Evolutionary conservation across 2,888 invertebrate genomes (phyloP).

Genomic region (Anagyrus pseudococci): DNA sequence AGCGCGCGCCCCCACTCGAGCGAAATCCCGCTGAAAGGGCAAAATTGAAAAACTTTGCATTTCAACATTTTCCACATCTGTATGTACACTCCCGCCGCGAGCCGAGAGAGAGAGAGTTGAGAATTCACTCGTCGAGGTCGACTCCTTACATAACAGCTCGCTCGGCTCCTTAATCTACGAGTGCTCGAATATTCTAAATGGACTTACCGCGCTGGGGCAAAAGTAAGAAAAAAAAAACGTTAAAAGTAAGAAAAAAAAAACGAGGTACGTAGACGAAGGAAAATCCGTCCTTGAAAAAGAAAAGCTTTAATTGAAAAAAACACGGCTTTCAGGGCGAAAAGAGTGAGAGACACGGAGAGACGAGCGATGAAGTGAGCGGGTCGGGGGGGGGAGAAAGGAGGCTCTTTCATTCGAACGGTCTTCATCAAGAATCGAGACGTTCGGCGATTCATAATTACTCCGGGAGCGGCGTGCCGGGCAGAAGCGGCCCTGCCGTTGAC

Average conservation of each 20-base stretch:
- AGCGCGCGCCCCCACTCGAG: neutral
- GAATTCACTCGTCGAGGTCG: conserved; percentile 16
- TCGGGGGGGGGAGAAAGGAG: neutral
- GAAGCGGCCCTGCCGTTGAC: conserved; percentile 32
- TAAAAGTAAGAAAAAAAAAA: too few species aligned
- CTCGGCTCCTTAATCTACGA: conserved; percentile 28
- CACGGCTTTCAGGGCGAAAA: conserved; percentile 10
- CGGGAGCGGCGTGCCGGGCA: too few species aligned
- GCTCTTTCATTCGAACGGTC: conserved; percentile 26
- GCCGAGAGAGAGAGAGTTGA: conserved; percentile 1
- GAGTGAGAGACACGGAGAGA: conserved; percentile 24
- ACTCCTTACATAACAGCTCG: conserved; percentile 21
- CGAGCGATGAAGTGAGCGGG: neutral
- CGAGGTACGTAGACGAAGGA: too few species aligned
- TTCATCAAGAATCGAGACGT: conserved; percentile 31
- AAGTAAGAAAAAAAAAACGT: too few species aligned
- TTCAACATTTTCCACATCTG: conserved; percentile 16
- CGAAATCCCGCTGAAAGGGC: conserved; percentile 8
- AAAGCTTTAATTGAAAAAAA: conserved; percentile 16
- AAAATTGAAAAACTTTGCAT: conserved; percentile 32
- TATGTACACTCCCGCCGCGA: neutral
- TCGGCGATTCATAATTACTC: conserved; percentile 37
- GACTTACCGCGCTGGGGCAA: neutral
- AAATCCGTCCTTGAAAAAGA: neutral
- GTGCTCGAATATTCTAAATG: conserved; percentile 26